Base-by-base conservation (phyloP, 2,113 vertebrate genomes). In the Leptobrachium ailaonicum region DNA sequence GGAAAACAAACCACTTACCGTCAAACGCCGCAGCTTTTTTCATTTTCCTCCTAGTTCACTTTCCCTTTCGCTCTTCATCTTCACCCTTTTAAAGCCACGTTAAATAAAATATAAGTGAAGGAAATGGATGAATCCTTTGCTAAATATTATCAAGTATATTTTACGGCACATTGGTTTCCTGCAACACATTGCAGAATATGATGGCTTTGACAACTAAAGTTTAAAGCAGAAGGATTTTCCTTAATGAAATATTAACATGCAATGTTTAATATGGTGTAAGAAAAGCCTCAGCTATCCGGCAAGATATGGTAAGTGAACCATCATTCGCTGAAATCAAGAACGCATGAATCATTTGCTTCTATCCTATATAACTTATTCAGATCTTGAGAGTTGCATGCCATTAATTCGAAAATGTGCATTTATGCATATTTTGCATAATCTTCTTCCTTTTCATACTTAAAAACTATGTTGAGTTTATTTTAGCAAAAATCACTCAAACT, bases 231-330 rank as follows among this genome's bases (percentile, higher is more conserved):
- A 80, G 78, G 78, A 80, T 80, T 58, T 80, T 80, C 71, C 71
- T 67, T 80, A 68, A 80, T 80, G 53, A 80, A 80, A 73, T 80
- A 80, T 80, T 80, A 80, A 80, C 71, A 71, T 56, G 47, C 62
- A 41, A 80, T 80, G 78, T 80, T 80, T 80, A 80, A 80, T 73
- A 80, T 74, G 60, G 78, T 80, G 78, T 73, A 80, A 79, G 77
- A 73, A 80, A 66, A 71, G 71, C 73, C 54, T 80, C 78, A 60
- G 71, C 68, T 80, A 80, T 80, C 71, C 78, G 12, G 71, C 10
- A 53, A 80, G 78, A 80, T 80, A 74, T 74, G 71, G 63, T 80
- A 80, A 80, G 78, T 80, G 78, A 80, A 62, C 78, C 71, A 80
- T 80, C 78, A 80, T 45, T 45, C 40, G 71, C 78, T 80, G 62